Base-by-base conservation (phyloP, 2,113 vertebrate genomes). In the Pygoscelis antarcticus region DNA sequence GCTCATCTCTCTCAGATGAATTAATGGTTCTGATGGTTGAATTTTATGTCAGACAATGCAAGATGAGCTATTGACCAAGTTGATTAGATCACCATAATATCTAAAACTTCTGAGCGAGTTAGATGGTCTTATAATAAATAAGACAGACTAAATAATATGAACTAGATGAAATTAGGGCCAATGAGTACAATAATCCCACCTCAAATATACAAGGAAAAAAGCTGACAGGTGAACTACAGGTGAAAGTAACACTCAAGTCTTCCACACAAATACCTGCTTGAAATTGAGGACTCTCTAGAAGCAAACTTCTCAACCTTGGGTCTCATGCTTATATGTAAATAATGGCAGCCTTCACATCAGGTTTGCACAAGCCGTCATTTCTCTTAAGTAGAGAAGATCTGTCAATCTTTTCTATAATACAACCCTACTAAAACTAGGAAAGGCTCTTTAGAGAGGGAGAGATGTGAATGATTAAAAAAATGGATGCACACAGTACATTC, bases 21-120 rank as follows among this genome's bases (percentile, higher is more conserved):
- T 93, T 65, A 90, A 96, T 83, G 92, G 87, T 95, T 98, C 93
- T 95, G 95, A 97, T 92, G 70, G 46, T 57, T 96, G 62, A 92
- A 27, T 36, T 81, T 47, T 76, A 95, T 93, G 74, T 52, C 77
- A 89, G 58, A 76, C 72, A 94, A 92, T 20, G 89, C 90, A 96
- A 94, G 90, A 91, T 62, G 74, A 98, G 55, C 21, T 75, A 85
- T 4, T 90, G 32, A 81, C 18, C 46, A 78, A 82, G 40, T n/a
- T 69, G 91, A 74, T 77, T 47, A 64, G 22, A 97, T 74, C 42
- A 95, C 44, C 23, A 68, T 11, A 80, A 74, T n/a, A 29, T 75
- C 64, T 62, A 80, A 65, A 90, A 90, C n/a, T 80, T 78, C 47
- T 57, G 11, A 71, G 46, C 34, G 40, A 86, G 32, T 69, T 82